Percentiles rank a stretch among this genome's conserved stretches.
Conservation (phyloP, 2,113 vertebrate species). For the Sarotherodon lohbergeri region DNA sequence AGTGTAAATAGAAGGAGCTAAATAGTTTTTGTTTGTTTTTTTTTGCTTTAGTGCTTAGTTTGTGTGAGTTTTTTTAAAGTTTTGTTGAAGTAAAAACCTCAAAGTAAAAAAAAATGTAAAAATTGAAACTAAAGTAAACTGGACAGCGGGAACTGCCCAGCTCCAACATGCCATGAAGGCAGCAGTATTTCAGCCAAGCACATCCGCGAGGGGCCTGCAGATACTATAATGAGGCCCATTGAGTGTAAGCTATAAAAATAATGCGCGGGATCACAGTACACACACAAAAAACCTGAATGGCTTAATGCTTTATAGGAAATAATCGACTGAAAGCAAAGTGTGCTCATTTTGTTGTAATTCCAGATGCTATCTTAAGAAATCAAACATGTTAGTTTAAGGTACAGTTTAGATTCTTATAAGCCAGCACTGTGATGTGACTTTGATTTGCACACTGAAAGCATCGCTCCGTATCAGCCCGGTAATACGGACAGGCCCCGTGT, state of each 20-base stretch:
- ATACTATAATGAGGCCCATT: neutral
- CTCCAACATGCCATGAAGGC: slow-evolving; percentile 43
- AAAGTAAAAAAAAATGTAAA: neutral
- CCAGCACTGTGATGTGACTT: slow-evolving; percentile 50
- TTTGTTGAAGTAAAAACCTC: neutral
- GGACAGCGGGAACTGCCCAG: slow-evolving; percentile 20
- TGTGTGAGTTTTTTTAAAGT: neutral
- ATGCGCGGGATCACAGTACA: neutral
- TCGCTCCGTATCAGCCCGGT: neutral
- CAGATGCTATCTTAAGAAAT: neutral
- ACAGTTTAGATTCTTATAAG: neutral
- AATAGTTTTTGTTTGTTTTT: neutral
- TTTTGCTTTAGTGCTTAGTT: neutral
- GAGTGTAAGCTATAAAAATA: neutral
- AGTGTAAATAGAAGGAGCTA: slow-evolving; percentile 33
- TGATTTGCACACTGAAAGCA: slow-evolving; percentile 1
- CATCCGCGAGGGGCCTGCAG: neutral
- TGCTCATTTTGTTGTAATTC: neutral
- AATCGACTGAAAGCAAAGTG: neutral
- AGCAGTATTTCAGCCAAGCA: slow-evolving; percentile 23
- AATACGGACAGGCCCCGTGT: neutral
- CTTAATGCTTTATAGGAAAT: neutral
- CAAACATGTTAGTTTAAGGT: neutral
- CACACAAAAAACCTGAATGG: neutral
- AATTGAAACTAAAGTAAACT: neutral